Percentiles rank a stretch among this genome's conserved stretches.
These are phyloP conservation scores for Hyperoodon ampullatus DNA, from an alignment of 2,113 vertebrate genomes.

Conservation along the genomic window DNA sequence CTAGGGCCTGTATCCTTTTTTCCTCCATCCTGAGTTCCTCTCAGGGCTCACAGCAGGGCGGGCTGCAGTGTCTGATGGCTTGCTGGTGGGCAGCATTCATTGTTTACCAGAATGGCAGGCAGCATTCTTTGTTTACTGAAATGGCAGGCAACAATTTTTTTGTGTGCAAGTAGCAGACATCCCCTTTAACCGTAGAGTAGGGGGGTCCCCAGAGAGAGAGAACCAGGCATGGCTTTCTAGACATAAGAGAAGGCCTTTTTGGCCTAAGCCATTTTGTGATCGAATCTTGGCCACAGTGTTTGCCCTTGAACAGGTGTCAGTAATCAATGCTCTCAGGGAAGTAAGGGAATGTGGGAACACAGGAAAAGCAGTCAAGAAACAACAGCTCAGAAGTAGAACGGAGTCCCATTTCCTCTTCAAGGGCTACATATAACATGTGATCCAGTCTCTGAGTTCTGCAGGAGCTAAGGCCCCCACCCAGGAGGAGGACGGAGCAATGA, in stretches of 20 bases:
- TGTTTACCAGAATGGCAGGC: too few species aligned
- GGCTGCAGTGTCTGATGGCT: not conserved
- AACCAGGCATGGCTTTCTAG: not conserved
- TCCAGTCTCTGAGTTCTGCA: not conserved
- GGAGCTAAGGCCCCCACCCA: not conserved
- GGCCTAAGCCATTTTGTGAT: not conserved
- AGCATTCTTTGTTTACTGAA: not conserved
- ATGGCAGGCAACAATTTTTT: not conserved
- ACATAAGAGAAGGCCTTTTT: not conserved
- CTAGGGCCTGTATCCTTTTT: not conserved
- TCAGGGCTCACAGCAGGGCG: not conserved
- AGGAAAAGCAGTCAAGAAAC: not conserved
- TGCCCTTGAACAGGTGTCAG: not conserved
- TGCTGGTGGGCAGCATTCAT: not conserved
- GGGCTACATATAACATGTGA: not conserved
- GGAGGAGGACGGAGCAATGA: not conserved
- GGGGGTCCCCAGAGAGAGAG: not conserved
- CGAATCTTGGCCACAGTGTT: not conserved
- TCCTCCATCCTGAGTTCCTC: not conserved
- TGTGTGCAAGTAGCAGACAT: not conserved
- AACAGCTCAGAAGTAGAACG: accelerated
- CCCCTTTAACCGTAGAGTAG: not conserved
- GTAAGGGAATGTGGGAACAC: not conserved
- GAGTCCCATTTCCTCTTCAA: not conserved
- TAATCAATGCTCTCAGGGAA: not conserved